These are phyloP conservation scores for Nemapogon koenigi DNA, from an alignment of 2,888 invertebrate genomes.

Conservation along the genomic window DNA sequence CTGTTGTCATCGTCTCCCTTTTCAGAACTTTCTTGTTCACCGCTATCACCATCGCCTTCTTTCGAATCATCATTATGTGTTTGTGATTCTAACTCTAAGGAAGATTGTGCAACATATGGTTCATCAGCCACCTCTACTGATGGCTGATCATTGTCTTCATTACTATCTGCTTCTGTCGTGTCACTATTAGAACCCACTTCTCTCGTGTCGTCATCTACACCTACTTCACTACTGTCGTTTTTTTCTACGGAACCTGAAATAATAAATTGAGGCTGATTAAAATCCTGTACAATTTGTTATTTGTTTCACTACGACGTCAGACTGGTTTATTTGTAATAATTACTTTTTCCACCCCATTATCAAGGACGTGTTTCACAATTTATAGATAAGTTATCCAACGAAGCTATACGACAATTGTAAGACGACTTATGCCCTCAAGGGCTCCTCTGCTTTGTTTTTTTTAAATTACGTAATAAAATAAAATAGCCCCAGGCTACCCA, in stretches of 20 bases:
- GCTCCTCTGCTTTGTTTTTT: too few relatives aligned
- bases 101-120: constrained; percentile 52
- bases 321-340: too few relatives aligned
- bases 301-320: too few relatives aligned
- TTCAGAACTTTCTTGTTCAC: constrained; percentile 26
- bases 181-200: constrained; percentile 47
- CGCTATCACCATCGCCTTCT: constrained; percentile 40
- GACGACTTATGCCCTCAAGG: too few relatives aligned
- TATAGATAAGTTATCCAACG: too few relatives aligned
- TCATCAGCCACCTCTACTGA: constrained; percentile 56
- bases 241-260: constrained; percentile 53
- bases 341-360: too few relatives aligned
- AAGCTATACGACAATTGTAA: too few relatives aligned
- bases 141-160: constrained; percentile 38
- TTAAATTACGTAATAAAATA: too few relatives aligned
- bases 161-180: constrained; percentile 23
- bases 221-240: constrained; percentile 58
- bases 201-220: constrained; percentile 47
- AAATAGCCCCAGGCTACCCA: too few relatives aligned
- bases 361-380: too few relatives aligned
- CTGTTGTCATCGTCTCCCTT: constrained; percentile 30
- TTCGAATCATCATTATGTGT: constrained; percentile 39
- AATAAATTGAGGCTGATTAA: too few relatives aligned
- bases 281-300: too few relatives aligned
- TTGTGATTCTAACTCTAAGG: constrained; percentile 44